Evolutionary conservation across 2,888 invertebrate species (phyloP).

Genomic region (Drosophila longiperda): DNA sequence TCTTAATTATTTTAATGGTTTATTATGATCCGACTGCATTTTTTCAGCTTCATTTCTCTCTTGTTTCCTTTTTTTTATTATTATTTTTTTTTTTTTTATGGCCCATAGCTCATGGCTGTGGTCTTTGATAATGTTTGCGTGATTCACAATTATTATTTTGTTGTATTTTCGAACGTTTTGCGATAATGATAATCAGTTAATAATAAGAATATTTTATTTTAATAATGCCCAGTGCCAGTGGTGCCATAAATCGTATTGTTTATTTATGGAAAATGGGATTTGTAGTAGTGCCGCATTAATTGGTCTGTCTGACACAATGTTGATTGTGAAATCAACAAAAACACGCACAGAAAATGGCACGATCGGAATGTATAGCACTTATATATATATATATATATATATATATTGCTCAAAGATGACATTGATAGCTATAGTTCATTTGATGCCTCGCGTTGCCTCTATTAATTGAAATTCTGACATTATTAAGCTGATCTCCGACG

Average conservation of each 20-base stretch:
- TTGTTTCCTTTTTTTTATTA: not conserved
- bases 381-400: slow-evolving; percentile 1
- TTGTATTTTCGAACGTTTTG: slow-evolving; percentile 53
- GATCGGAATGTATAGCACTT: slow-evolving; percentile 53
- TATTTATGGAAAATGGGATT: slow-evolving; percentile 68
- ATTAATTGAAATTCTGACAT: slow-evolving; percentile 49
- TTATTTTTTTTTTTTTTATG: not conserved
- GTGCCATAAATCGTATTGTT: slow-evolving; percentile 62
- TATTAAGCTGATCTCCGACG: slow-evolving; percentile 40
- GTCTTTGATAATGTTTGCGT: slow-evolving; percentile 53
- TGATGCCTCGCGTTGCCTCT: slow-evolving; percentile 6
- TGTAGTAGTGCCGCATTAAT: slow-evolving; percentile 60
- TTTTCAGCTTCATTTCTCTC: slow-evolving; percentile 3
- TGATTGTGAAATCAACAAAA: slow-evolving; percentile 26
- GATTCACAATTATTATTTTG: slow-evolving; percentile 65
- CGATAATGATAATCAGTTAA: slow-evolving; percentile 65
- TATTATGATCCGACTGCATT: slow-evolving; percentile 65
- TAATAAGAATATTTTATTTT: slow-evolving; percentile 52
- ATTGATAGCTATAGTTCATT: slow-evolving; percentile 49
- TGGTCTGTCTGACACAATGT: slow-evolving; percentile 29
- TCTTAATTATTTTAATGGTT: slow-evolving; percentile 76
- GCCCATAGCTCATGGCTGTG: slow-evolving; percentile 4
- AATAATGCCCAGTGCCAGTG: slow-evolving; percentile 40
- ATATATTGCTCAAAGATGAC: slow-evolving; percentile 52
- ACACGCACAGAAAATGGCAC: slow-evolving; percentile 45